Base-by-base conservation (phyloP, 1,140 invertebrate species). In the Caenorhabditis inopinata region DNA sequence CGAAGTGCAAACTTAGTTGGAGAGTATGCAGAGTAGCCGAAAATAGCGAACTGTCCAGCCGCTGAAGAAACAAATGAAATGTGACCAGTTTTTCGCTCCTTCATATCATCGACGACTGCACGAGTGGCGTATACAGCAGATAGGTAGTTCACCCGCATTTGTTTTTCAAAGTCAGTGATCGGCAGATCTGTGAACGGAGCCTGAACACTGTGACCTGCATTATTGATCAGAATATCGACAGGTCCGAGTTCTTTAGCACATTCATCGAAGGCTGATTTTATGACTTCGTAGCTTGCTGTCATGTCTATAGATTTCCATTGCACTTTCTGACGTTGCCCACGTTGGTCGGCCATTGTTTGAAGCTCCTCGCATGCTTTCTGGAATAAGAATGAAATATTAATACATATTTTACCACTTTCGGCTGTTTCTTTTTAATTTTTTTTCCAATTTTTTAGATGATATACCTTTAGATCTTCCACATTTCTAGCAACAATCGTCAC, bases 401-500 rank as follows among this genome's bases (percentile, higher is more conserved):
- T n/a, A n/a, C n/a, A n/a, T n/a, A n/a, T n/a, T n/a, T n/a, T n/a
- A n/a, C n/a, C n/a, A n/a, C n/a, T n/a, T n/a, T n/a, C n/a, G n/a
- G n/a, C 14, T 42, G 38, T 5, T 14, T 7, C 14, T 42, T 42
- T 42, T 42, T 42, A 42, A 14, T 7, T 42, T 42, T 42, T 42
- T 42, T 42, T 42, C 32, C 74, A 42, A 42, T 42, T 42, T 42
- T 42, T 42, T 14, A 42, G 6, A 7, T 14, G 14, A 7, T 42
- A 7, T 42, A 62, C 53, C 47, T 82, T 27, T 14, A 84, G 73
- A 83, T 84, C 79, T 82, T 89, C 89, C 46, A 92, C 85, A 89
- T 96, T 92, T 85, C 96, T 91, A 4, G 95, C 95, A 51, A 97
- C 91, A 49, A 98, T 92, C 0, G 95, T 95, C 0, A 98, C 94